phyloP scores from a whole-genome alignment of 2,888 invertebrate species.

The Didymodactylos carnosus region DNA sequence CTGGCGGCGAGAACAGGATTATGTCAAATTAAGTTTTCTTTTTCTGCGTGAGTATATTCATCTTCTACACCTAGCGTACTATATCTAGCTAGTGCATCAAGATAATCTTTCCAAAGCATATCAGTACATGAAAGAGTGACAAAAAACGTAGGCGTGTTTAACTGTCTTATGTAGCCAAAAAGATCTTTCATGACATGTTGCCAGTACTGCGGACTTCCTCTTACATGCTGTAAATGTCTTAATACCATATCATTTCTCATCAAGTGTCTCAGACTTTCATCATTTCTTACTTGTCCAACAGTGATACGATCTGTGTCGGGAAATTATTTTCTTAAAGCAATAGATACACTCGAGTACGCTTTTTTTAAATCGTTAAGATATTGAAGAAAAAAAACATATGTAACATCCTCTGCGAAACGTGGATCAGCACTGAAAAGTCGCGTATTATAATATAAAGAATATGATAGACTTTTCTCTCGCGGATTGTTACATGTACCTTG shows the following conservation, averaged over 20 bases:
- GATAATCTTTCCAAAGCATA: background rate
- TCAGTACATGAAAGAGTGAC: background rate
- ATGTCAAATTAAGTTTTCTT: background rate
- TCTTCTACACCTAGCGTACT: background rate
- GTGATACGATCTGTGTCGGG: no score
- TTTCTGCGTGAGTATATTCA: background rate
- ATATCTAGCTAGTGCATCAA: background rate
- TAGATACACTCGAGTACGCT: background rate
- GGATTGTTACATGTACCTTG: background rate
- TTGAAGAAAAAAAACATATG: background rate
- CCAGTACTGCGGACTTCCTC: slow-evolving; percentile 19
- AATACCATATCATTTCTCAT: background rate
- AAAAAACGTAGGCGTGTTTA: slow-evolving; percentile 17
- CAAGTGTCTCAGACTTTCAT: background rate
- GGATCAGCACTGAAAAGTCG: background rate
- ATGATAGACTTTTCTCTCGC: background rate
- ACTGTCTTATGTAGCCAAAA: slow-evolving; percentile 18
- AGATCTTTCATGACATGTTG: slow-evolving; percentile 18
- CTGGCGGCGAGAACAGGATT: slow-evolving; percentile 16
- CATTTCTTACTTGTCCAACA: slow-evolving; percentile 14
- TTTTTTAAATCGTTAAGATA: background rate
- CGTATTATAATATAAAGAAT: background rate
- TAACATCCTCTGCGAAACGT: background rate
- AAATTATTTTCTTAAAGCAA: background rate
- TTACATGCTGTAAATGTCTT: background rate